Base-by-base conservation (phyloP, 1,140 invertebrate genomes). In the Drosophila simulans region DNA sequence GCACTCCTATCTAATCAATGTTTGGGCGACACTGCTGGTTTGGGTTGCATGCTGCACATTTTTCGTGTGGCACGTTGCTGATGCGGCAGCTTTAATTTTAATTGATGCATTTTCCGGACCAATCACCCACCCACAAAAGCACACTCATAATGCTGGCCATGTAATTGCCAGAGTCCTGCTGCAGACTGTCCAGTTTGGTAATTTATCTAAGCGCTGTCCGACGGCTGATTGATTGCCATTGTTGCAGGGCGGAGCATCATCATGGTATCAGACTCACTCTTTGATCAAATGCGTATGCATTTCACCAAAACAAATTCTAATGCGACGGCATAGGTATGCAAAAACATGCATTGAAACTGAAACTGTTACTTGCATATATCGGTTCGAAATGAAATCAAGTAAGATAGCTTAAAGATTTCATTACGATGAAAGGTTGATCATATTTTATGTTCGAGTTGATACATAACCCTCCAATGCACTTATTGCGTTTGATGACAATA, bases 1-100 rank as follows among this genome's bases (percentile, higher is more conserved):
- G 84, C 80, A 89, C 84, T 89, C 77, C 76, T 80, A 80, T 89
- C 85, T 90, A 90, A 90, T 89, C 84, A 84, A 69, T 60, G 39
- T 56, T 54, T 46, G 46, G 63, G 45, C 13, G 22, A 55, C 34
- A 40, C 53, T 63, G 71, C 70, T 42, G 51, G 31, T 63, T 60
- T 48, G 55, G 56, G 51, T 48, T 43, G 49, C 39, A 54, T 42
- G 17, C 22, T 40, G 37, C 64, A 40, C 39, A 45, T 11, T n/a
- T 11, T 11, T n/a, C n/a, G 4, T 1, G 4, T 27, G 48, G 63
- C 35, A 52, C 15, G 49, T 15, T 66, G 54, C 60, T 53, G 51
- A 68, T 85, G 81, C 72, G 62, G 65, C 69, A 57, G 83, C 84
- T 86, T 88, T 88, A 86, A 86, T 79, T 85, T 85, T 80, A 80